Percentiles rank a stretch among this genome's conserved stretches.
Conservation (phyloP, 2,113 vertebrate species). For the Bos javanicus region DNA sequence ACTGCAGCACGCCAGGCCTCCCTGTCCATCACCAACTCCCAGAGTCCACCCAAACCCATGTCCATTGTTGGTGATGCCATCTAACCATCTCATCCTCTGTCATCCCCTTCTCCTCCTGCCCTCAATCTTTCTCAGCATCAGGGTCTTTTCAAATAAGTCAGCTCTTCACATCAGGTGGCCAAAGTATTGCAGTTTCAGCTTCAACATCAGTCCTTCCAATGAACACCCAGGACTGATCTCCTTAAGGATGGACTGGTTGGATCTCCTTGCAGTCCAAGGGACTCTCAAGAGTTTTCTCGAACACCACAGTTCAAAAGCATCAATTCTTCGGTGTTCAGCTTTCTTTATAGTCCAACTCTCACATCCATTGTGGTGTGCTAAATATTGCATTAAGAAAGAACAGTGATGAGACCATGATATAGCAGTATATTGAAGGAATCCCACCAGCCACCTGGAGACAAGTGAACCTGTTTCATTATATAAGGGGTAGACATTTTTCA, state of each 20-base stretch:
- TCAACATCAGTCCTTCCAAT: too few species aligned
- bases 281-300: too few species aligned
- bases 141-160: too few species aligned
- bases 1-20: neutral
- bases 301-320: too few species aligned
- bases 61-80: neutral
- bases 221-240: too few species aligned
- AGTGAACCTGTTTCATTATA: neutral
- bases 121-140: too few species aligned
- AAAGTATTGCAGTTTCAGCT: too few species aligned
- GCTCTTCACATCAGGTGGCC: too few species aligned
- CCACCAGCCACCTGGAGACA: neutral
- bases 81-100: neutral
- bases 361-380: neutral
- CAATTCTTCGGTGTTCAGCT: rapidly evolving
- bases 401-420: neutral
- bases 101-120: too few species aligned
- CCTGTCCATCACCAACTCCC: neutral
- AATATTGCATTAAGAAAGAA: neutral
- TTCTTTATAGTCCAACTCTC: too few species aligned
- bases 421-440: neutral
- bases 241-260: too few species aligned
- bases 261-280: too few species aligned
- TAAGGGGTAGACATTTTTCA: neutral
- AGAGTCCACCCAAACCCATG: neutral